Evolutionary conservation across 2,113 vertebrate species (phyloP).

Genomic region (Bos indicus): DNA sequence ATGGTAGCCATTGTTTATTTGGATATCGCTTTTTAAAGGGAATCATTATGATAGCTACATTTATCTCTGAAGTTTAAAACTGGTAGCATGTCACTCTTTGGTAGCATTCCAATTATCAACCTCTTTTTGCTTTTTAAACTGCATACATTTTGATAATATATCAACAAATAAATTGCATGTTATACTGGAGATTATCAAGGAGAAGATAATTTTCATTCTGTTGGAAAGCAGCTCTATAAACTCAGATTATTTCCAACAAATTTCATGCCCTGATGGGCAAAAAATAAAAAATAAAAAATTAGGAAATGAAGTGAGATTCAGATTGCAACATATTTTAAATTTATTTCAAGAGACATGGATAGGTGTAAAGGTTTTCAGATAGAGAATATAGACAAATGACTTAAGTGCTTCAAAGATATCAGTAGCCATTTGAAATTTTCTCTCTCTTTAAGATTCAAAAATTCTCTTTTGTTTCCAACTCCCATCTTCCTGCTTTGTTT

Average conservation of each 20-base stretch:
- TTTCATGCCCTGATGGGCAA: neutral
- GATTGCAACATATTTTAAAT: neutral
- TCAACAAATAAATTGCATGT: neutral
- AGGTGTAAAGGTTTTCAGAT: neutral
- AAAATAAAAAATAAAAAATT: neutral
- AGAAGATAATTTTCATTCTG: neutral
- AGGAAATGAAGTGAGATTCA: neutral
- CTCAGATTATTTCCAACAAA: neutral
- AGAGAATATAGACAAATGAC: neutral
- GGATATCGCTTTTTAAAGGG: neutral
- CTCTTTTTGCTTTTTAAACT: neutral
- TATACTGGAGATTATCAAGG: neutral
- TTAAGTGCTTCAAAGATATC: neutral
- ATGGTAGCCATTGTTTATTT: neutral
- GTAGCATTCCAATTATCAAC: neutral
- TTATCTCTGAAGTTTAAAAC: conserved; percentile 18
- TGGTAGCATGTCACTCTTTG: neutral
- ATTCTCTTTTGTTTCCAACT: neutral
- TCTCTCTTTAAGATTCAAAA: neutral
- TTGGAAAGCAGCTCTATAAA: neutral
- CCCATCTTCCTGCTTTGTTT: neutral
- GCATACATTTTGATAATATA: neutral
- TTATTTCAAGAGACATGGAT: neutral
- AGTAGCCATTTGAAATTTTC: neutral
- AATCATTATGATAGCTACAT: neutral